These are phyloP conservation scores for Marasmarcha lunaedactyla DNA, from an alignment of 2,888 invertebrate genomes.

Conservation along the genomic window DNA sequence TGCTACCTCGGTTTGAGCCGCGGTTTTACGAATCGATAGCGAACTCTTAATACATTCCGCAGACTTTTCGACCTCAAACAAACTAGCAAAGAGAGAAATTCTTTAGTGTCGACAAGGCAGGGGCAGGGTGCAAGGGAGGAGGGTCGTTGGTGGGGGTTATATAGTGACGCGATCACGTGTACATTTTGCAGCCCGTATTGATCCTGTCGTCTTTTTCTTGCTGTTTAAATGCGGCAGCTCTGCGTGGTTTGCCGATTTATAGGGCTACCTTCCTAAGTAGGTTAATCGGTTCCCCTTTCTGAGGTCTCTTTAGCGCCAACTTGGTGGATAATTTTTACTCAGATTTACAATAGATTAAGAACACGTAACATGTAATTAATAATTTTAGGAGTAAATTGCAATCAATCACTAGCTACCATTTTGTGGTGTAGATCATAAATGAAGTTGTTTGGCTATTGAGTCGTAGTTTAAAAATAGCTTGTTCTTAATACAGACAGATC, in stretches of 20 bases:
- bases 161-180: slow-evolving; percentile 69
- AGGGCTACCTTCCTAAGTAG: background rate
- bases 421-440: background rate
- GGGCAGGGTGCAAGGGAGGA: slow-evolving; percentile 54
- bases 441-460: slow-evolving; percentile 1
- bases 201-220: slow-evolving; percentile 55
- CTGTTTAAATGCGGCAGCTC: slow-evolving; percentile 36
- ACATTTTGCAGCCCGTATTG: slow-evolving; percentile 68
- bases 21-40: no score
- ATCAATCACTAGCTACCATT: no score
- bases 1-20: no score
- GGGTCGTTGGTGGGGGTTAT: slow-evolving; percentile 59
- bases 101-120: slow-evolving; percentile 46
- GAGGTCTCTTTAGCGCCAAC: background rate
- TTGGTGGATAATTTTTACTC: no score
- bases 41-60: no score
- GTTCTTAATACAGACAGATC: background rate
- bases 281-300: slow-evolving; percentile 1
- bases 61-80: slow-evolving; percentile 1
- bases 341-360: no score
- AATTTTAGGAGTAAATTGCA: no score
- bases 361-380: no score
- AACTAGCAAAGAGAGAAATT: slow-evolving; percentile 33
- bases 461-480: background rate
- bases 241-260: slow-evolving; percentile 23